Base-by-base conservation (phyloP, 2,797 vertebrate genomes). In the Tenualosa thibaudeaui region DNA sequence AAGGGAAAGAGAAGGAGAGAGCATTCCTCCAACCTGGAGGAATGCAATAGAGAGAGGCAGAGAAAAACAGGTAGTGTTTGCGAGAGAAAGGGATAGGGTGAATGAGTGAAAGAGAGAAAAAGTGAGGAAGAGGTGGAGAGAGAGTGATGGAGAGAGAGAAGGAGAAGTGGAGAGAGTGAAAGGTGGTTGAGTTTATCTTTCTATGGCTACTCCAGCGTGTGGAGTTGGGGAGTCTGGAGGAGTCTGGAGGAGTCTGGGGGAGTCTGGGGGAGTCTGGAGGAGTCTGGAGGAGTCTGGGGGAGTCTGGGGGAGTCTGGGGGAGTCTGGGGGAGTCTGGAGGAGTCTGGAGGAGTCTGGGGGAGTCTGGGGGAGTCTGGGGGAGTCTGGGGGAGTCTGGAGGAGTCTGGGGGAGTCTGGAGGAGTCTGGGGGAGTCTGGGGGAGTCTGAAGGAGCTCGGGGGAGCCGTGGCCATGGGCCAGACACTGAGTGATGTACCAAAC, bases 401-500 rank as follows among this genome's bases (percentile, higher is more conserved):
- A n/a, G n/a, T n/a, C n/a, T n/a, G n/a, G 71, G 17, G 71, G 40
- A 51, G 15, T 65, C 43, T n/a, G 37, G 56, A 40, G 71, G n/a
- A n/a, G n/a, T n/a, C n/a, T n/a, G n/a, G n/a, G n/a, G n/a, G n/a
- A n/a, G n/a, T n/a, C n/a, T n/a, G n/a, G 71, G 17, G 71, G 40
- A 51, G 15, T 65, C 43, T n/a, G 37, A 49, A 40, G 71, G 82
- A 46, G 37, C 49, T 82, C 81, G 0, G 84, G 31, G 9, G 85
- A 83, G 81, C 51, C 75, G 58, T 85, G 58, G 84, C 68, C 78
- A 37, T 12, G 60, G 50, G 85, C 83, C 86, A 86, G 86, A 78
- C 68, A 81, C 86, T 86, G 84, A 87, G 56, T 86, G 85, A 90
- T 87, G 88, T 82, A 85, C 86, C 86, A 86, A 81, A 81, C 82